Conservation (phyloP, 92 coral and sea anemone genomes). For the Heteractis magnifica region DNA sequence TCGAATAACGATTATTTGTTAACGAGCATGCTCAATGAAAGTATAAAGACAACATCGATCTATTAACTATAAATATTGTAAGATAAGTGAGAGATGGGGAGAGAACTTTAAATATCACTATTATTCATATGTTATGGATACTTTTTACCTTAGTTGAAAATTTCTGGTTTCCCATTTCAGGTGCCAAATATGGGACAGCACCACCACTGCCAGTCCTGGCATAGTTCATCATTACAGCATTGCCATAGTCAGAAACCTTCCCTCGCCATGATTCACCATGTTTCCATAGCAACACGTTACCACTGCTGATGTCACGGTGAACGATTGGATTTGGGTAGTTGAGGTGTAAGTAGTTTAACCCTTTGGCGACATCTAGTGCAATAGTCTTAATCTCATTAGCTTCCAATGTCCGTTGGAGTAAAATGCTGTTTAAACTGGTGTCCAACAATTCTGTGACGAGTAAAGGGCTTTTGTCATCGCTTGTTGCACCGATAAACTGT, state of each 20-base stretch:
- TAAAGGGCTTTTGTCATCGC: constrained; percentile 61
- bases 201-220: constrained; percentile 77
- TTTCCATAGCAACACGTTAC: constrained; percentile 81
- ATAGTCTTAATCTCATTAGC: constrained; percentile 41
- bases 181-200: constrained; percentile 66
- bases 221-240: constrained; percentile 73
- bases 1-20: too few species aligned
- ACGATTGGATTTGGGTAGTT: constrained; percentile 69
- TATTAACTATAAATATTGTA: too few species aligned
- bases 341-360: constrained; percentile 73
- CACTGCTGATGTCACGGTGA: constrained; percentile 85
- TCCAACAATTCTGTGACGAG: constrained; percentile 79
- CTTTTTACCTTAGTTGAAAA: not conserved
- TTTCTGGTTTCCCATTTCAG: constrained; percentile 38
- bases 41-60: not conserved
- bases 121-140: not conserved
- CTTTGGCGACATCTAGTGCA: constrained; percentile 64
- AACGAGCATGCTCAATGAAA: too few species aligned
- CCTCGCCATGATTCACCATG: constrained; percentile 72
- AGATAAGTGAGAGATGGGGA: not conserved
- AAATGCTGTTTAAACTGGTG: constrained; percentile 58
- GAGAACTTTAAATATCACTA: not conserved
- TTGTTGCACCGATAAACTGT: constrained; percentile 51
- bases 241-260: constrained; percentile 87
- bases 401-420: constrained; percentile 49